These are phyloP conservation scores for Radopholus similis DNA, from an alignment of 1,140 invertebrate genomes.

Conservation along the genomic window DNA sequence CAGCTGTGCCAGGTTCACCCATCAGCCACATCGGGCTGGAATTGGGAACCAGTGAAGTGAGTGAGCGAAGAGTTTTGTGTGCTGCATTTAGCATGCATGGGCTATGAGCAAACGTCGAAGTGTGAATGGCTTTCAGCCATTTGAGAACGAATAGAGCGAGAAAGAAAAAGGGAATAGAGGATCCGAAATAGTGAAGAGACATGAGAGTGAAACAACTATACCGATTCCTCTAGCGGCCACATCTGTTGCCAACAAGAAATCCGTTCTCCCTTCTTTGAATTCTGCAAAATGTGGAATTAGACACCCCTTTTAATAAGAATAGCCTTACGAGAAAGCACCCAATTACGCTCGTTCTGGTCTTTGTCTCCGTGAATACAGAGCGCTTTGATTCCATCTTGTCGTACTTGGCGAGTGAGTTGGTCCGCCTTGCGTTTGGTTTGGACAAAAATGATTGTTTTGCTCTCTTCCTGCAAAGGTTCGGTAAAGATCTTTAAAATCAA, in stretches of 20 bases:
- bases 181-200: too few relatives aligned
- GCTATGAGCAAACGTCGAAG: too few relatives aligned
- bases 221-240: conserved; percentile 85
- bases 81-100: too few relatives aligned
- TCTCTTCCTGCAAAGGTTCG: conserved; percentile 64
- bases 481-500: background rate
- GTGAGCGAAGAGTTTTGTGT: too few relatives aligned
- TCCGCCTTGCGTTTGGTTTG: conserved; percentile 97
- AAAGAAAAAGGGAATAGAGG: too few relatives aligned
- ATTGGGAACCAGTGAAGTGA: too few relatives aligned
- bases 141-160: too few relatives aligned
- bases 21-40: too few relatives aligned
- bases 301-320: background rate
- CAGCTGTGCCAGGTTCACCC: too few relatives aligned
- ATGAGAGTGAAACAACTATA: conserved; percentile 10
- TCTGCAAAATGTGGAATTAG: conserved; percentile 55
- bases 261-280: conserved; percentile 79
- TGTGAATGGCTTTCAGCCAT: too few relatives aligned
- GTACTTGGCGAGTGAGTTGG: conserved; percentile 72
- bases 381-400: conserved; percentile 74
- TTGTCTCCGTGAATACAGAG: conserved; percentile 96
- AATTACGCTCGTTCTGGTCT: conserved; percentile 76
- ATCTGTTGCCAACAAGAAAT: conserved; percentile 87
- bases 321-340: conserved; percentile 10
- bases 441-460: conserved; percentile 80